Percentiles rank a stretch among this genome's conserved stretches.
These are phyloP conservation scores for Myoxocephalus aenaeus DNA, from an alignment of 2,797 vertebrate genomes.

Conservation along the genomic window DNA sequence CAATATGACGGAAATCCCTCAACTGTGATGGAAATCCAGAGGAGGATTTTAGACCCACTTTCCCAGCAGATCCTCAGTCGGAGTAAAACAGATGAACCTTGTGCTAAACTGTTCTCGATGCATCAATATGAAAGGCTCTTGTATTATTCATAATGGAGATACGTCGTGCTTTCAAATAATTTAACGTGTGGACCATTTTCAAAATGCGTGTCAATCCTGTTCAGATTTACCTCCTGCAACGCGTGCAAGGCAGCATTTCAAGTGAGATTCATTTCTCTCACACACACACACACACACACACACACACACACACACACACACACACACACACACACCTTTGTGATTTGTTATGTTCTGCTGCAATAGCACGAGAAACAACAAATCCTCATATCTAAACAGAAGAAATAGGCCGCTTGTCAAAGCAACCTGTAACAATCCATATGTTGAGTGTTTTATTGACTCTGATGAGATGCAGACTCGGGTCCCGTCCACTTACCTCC, in stretches of 20 bases:
- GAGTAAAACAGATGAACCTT: constrained; percentile 39
- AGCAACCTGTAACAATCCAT: not conserved
- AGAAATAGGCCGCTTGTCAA: not conserved
- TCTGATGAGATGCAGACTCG: constrained; percentile 2
- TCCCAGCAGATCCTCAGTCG: constrained; percentile 40
- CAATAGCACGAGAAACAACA: not conserved
- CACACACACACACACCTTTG: not conserved
- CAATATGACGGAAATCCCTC: constrained; percentile 39
- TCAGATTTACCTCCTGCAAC: not conserved
- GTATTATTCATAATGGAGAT: constrained; percentile 10
- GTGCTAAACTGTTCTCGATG: not conserved
- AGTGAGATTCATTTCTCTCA: constrained; percentile 10
- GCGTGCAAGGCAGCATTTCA: not conserved
- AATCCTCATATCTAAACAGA: not conserved
- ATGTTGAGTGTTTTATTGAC: not conserved
- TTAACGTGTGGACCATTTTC: constrained; percentile 16
- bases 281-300: not conserved
- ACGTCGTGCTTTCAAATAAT: constrained; percentile 17
- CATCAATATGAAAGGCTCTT: constrained; percentile 9
- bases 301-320: not conserved
- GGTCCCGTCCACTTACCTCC: not conserved
- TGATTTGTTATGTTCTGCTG: not conserved
- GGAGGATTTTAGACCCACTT: constrained; percentile 64
- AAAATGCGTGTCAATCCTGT: constrained; percentile 15
- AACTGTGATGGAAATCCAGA: constrained; percentile 36